Evolutionary conservation across 2,888 invertebrate genomes (phyloP).

Genomic region (Caenorhabditis japonica): DNA sequence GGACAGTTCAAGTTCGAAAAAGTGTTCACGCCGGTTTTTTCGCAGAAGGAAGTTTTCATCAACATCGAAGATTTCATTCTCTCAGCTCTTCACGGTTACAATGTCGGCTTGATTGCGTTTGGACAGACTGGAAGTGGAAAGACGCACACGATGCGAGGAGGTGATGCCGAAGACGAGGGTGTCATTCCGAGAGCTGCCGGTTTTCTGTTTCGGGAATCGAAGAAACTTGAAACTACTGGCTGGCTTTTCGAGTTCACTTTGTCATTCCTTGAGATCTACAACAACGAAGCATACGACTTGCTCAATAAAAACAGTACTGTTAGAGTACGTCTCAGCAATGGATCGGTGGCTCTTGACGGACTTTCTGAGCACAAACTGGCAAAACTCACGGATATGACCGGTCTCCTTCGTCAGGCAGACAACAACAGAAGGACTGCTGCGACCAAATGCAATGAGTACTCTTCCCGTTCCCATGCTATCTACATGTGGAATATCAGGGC

Average conservation of each 20-base stretch:
- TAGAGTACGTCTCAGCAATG: slow-evolving; percentile 21
- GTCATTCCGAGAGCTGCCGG: slow-evolving; percentile 61
- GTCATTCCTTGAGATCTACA: slow-evolving; percentile 88
- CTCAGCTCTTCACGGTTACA: slow-evolving; percentile 67
- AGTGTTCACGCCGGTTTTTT: slow-evolving; percentile 54
- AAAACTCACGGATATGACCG: slow-evolving; percentile 8
- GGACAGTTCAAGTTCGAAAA: slow-evolving; percentile 51
- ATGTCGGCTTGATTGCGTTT: slow-evolving; percentile 64
- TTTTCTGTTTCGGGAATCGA: slow-evolving; percentile 50
- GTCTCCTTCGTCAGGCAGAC: slow-evolving; percentile 85
- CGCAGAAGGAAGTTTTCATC: slow-evolving; percentile 52
- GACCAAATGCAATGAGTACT: slow-evolving; percentile 84
- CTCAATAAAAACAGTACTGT: slow-evolving; percentile 78
- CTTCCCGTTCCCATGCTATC: slow-evolving; percentile 78
- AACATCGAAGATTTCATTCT: slow-evolving; percentile 61
- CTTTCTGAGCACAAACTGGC: slow-evolving; percentile 25
- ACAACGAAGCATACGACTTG: slow-evolving; percentile 87
- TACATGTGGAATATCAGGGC: slow-evolving; percentile 77
- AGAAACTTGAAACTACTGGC: slow-evolving; percentile 44
- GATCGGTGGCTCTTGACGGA: slow-evolving; percentile 27
- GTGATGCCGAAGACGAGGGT: slow-evolving; percentile 45
- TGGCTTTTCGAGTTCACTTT: slow-evolving; percentile 83
- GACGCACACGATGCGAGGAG: slow-evolving; percentile 69
- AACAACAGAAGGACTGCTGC: slow-evolving; percentile 87
- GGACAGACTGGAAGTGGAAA: slow-evolving; percentile 71